A percentile compares a stretch with the other conserved stretches of the same genome.
These are phyloP conservation scores for Cataglyphis hispanica DNA, from an alignment of 1,140 invertebrate genomes.

Conservation along the genomic window DNA sequence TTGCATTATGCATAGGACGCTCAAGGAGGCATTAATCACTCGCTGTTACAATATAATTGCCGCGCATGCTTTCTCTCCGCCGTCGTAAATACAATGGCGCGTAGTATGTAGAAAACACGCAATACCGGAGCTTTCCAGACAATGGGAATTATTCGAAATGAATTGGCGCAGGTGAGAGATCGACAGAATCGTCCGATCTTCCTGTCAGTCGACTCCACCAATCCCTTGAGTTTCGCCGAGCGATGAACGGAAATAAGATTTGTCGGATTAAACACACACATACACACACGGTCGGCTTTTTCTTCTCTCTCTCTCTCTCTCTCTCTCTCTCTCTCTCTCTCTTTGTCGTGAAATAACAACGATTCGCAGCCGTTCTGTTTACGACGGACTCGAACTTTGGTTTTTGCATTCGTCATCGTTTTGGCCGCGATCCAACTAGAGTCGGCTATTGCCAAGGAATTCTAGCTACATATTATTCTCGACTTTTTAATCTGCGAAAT, in stretches of 20 bases:
- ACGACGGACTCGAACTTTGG: constrained; percentile 48
- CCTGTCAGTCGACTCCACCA: background rate
- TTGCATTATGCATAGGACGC: constrained; percentile 36
- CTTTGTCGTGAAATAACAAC: constrained; percentile 35
- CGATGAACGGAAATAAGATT: background rate
- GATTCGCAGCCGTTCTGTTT: constrained; percentile 67
- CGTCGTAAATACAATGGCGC: constrained; percentile 64
- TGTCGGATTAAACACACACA: no score
- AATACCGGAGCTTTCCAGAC: constrained; percentile 62
- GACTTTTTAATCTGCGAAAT: constrained; percentile 72
- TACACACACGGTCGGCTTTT: background rate
- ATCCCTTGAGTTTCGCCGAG: background rate
- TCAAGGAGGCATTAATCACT: constrained; percentile 64
- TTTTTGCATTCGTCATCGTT: constrained; percentile 80
- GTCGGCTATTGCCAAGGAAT: constrained; percentile 81
- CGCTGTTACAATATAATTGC: constrained; percentile 64
- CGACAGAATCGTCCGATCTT: constrained; percentile 34
- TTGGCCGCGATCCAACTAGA: constrained; percentile 82
- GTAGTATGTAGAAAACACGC: constrained; percentile 55
- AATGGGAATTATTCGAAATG: constrained; percentile 72
- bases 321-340: background rate
- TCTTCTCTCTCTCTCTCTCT: background rate
- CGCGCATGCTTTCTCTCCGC: constrained; percentile 68
- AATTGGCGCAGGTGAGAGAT: constrained; percentile 52
- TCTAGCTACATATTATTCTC: constrained; percentile 75